Evolutionary conservation across 64 coral and sea anemone genomes (phyloP).

Genomic region (Anthopleura sola): DNA sequence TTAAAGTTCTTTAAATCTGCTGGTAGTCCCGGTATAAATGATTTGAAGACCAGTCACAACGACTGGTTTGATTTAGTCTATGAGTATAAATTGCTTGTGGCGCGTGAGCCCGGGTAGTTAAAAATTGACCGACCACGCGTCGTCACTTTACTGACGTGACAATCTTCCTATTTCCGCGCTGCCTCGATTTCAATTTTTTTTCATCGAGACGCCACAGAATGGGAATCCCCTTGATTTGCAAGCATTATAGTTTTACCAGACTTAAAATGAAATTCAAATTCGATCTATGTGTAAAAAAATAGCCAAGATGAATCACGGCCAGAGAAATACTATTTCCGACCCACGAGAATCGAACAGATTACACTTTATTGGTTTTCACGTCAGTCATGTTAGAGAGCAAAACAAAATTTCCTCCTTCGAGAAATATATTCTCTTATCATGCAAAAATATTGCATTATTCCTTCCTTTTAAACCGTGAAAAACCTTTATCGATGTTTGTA

Average conservation of each 20-base stretch:
- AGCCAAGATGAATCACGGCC: too few species aligned
- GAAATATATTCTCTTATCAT: too few species aligned
- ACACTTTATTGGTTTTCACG: too few species aligned
- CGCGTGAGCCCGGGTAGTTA: neutral
- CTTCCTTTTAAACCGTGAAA: too few species aligned
- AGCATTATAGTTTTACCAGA: neutral
- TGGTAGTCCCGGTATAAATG: neutral
- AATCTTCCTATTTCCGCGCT: neutral
- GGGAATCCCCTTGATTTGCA: conserved; percentile 27
- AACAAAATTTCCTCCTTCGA: too few species aligned
- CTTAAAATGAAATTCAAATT: neutral
- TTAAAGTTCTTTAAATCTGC: neutral
- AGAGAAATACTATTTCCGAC: too few species aligned
- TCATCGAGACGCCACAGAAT: neutral
- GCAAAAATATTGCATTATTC: too few species aligned
- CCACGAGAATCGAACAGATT: too few species aligned
- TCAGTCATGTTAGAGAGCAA: too few species aligned
- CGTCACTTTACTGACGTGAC: neutral
- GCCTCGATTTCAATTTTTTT: conserved; percentile 1
- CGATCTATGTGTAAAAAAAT: too few species aligned
- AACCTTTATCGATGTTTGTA: too few species aligned
- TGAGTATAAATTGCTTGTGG: neutral
- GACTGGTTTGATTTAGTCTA: neutral
- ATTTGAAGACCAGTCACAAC: neutral
- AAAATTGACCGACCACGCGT: conserved; percentile 20